phyloP scores from a whole-genome alignment of 1,140 invertebrate species.

The Stegodyphus dumicola region DNA sequence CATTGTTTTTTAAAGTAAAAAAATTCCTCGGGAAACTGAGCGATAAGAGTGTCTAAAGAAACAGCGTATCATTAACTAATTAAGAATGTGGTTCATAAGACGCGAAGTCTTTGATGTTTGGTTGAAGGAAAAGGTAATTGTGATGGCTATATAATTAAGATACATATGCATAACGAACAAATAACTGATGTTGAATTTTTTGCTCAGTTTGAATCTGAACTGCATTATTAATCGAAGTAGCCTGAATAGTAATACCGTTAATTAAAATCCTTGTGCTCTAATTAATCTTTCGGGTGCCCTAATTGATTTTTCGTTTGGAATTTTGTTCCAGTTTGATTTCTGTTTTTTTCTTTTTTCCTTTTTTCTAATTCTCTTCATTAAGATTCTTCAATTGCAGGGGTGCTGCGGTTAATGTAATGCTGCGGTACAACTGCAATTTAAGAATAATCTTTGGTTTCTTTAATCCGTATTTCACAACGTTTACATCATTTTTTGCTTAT shows the following conservation, averaged over 20 bases:
- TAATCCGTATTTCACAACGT: no score
- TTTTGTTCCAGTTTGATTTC: no score
- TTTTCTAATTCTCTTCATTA: no score
- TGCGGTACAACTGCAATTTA: no score
- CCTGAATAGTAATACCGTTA: background rate
- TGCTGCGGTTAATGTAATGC: no score
- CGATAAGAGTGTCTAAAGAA: background rate
- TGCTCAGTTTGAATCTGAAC: no score
- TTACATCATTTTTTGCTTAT: no score
- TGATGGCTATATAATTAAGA: slow-evolving; percentile 29
- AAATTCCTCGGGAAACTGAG: background rate
- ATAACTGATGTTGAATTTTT: background rate
- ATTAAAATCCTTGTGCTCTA: slow-evolving; percentile 7
- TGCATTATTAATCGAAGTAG: no score
- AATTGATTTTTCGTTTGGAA: background rate
- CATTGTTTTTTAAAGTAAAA: background rate
- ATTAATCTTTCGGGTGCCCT: slow-evolving; percentile 17
- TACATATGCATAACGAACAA: slow-evolving; percentile 17
- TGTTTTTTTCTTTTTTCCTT: no score
- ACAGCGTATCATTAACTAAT: slow-evolving; percentile 28
- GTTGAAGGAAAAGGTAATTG: background rate
- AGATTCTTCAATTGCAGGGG: no score
- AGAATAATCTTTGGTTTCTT: no score
- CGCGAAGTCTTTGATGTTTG: slow-evolving; percentile 14
- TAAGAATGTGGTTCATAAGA: slow-evolving; percentile 1